Conservation (phyloP, 2,888 invertebrate species). For the Tachina lurida region DNA sequence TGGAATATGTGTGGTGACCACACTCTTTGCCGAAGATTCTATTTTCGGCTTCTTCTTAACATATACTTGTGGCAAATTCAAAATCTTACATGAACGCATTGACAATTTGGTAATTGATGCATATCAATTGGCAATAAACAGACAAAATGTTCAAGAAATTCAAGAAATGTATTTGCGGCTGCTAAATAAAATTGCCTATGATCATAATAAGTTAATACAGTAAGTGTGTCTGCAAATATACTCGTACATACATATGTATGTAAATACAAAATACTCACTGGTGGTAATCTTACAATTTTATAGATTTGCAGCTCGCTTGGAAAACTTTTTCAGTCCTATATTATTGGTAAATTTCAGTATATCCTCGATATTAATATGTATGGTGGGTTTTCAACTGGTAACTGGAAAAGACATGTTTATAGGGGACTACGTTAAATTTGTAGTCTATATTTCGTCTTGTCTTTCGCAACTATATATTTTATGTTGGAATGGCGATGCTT, state of each 20-base stretch:
- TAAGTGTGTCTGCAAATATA: slow-evolving; percentile 69
- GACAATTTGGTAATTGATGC: slow-evolving; percentile 74
- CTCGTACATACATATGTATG: background rate
- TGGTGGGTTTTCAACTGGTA: slow-evolving; percentile 82
- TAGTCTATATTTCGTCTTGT: slow-evolving; percentile 81
- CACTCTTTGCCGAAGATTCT: slow-evolving; percentile 82
- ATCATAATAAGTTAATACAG: slow-evolving; percentile 79
- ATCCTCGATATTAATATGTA: slow-evolving; percentile 81
- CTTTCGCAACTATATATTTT: slow-evolving; percentile 80
- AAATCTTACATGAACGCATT: slow-evolving; percentile 79
- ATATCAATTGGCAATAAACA: slow-evolving; percentile 52
- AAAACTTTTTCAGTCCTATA: slow-evolving; percentile 81
- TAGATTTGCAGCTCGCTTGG: slow-evolving; percentile 79
- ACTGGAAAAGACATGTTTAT: slow-evolving; percentile 80
- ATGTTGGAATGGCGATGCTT: slow-evolving; percentile 81
- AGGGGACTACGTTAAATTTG: slow-evolving; percentile 80
- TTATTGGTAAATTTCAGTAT: slow-evolving; percentile 80
- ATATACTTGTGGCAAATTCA: slow-evolving; percentile 81
- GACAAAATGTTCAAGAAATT: slow-evolving; percentile 65
- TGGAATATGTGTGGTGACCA: slow-evolving; percentile 81
- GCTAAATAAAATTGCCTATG: slow-evolving; percentile 75
- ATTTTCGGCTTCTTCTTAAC: slow-evolving; percentile 81
- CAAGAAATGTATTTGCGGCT: slow-evolving; percentile 69
- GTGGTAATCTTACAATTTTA: background rate
- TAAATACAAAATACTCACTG: background rate